Evolutionary conservation across 2,113 vertebrate species (phyloP).

Genomic region (Pedionomus torquatus): DNA sequence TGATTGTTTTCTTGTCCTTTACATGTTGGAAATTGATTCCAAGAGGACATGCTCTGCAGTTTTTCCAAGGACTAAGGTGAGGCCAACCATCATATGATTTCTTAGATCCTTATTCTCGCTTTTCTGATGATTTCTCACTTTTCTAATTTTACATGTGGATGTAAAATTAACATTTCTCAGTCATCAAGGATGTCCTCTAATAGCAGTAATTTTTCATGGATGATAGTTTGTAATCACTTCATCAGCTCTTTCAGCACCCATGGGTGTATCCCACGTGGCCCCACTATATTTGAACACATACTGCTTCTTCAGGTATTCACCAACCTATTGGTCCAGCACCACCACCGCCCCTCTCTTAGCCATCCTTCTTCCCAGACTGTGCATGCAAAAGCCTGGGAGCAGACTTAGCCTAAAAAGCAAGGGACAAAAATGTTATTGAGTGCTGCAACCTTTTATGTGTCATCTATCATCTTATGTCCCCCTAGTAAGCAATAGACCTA

Average conservation of each 20-base stretch:
- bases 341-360: not conserved
- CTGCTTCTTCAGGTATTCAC: not conserved
- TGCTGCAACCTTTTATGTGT: not conserved
- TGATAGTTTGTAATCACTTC: not conserved
- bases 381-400: not conserved
- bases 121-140: not conserved
- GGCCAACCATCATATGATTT: not conserved
- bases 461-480: not conserved
- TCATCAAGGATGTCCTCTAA: not conserved
- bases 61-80: slow-evolving; percentile 51
- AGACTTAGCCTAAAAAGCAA: not conserved
- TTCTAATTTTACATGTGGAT: not conserved
- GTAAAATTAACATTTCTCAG: not conserved
- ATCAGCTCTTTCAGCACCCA: not conserved
- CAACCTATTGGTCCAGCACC: not conserved
- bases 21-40: slow-evolving; percentile 42
- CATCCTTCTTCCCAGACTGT: not conserved
- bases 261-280: not conserved
- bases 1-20: slow-evolving; percentile 19
- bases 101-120: not conserved
- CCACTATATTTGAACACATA: not conserved
- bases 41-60: slow-evolving; percentile 16
- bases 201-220: not conserved
- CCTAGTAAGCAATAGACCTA: not conserved
- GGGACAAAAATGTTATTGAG: not conserved